Evolutionary conservation across 2,888 invertebrate species (phyloP).

Genomic region (Amphiduros pacificus): DNA sequence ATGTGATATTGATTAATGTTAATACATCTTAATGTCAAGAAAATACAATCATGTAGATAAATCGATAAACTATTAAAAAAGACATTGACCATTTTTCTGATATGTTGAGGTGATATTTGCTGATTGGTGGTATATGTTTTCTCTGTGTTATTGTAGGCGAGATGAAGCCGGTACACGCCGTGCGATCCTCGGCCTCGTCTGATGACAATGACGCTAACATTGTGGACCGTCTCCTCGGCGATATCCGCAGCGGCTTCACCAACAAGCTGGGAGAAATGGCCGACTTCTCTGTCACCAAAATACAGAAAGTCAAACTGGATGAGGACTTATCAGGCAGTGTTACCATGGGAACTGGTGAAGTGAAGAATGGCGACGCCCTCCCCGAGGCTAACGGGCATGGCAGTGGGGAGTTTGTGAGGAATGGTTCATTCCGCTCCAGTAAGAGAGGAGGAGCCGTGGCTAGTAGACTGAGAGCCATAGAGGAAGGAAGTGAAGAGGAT

Average conservation of each 20-base stretch:
- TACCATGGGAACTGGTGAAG: neutral
- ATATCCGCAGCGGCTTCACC: constrained; percentile 50
- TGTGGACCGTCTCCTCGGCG: constrained; percentile 52
- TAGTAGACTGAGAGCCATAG: constrained; percentile 18
- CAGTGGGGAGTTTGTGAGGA: constrained; percentile 15
- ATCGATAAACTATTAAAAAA: too few relatives aligned
- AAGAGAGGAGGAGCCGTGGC: constrained; percentile 9
- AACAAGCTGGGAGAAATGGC: constrained; percentile 42
- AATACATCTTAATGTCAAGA: too few relatives aligned
- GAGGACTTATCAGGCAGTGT: too few relatives aligned
- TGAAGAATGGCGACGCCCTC: neutral
- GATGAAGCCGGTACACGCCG: neutral
- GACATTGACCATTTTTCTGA: too few relatives aligned
- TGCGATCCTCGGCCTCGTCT: constrained; percentile 6
- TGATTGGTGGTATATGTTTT: too few relatives aligned
- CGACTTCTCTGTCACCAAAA: constrained; percentile 47
- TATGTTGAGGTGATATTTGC: too few relatives aligned
- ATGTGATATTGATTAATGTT: too few relatives aligned
- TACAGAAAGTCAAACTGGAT: constrained; percentile 43
- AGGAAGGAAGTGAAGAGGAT: constrained; percentile 12
- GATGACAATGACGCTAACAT: constrained; percentile 33
- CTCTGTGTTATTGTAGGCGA: constrained; percentile 10
- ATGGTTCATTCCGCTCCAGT: constrained; percentile 13
- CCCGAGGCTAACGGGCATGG: neutral
- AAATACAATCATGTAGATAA: too few relatives aligned